These are phyloP conservation scores for Trichopria drosophilae DNA, from an alignment of 2,888 invertebrate genomes.

Conservation along the genomic window DNA sequence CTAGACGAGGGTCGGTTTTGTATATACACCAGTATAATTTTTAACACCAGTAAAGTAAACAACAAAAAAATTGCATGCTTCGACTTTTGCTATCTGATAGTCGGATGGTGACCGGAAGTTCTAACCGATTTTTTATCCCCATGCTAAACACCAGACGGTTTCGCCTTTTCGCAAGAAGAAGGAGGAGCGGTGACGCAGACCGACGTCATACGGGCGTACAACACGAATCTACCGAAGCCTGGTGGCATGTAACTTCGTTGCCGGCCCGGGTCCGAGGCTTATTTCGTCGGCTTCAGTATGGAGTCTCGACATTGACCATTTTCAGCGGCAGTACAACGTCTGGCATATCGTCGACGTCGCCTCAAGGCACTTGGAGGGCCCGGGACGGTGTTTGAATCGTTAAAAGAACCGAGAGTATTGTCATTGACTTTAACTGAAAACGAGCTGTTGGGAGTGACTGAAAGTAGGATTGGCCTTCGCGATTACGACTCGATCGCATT, in stretches of 20 bases:
- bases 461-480: too few relatives aligned
- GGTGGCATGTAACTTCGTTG: conserved; percentile 65
- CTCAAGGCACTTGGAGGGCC: too few relatives aligned
- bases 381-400: too few relatives aligned
- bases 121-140: conserved; percentile 24
- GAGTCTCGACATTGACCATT: too few relatives aligned
- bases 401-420: too few relatives aligned
- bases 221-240: conserved; percentile 86
- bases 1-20: background rate
- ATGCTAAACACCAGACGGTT: conserved; percentile 74
- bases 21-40: background rate
- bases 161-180: conserved; percentile 99
- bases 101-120: background rate
- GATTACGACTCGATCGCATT: too few relatives aligned
- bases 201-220: conserved; percentile 93
- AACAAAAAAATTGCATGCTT: too few relatives aligned
- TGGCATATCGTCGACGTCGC: too few relatives aligned
- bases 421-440: too few relatives aligned
- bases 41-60: background rate
- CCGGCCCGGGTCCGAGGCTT: conserved; percentile 19
- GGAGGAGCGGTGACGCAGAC: conserved; percentile 93
- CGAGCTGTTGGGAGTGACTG: too few relatives aligned
- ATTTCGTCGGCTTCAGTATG: background rate
- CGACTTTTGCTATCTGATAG: too few relatives aligned
- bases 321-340: too few relatives aligned